Percentiles rank a stretch among this genome's conserved stretches.
These are phyloP conservation scores for Amphibalanus amphitrite DNA, from an alignment of 1,140 invertebrate genomes.

Conservation along the genomic window DNA sequence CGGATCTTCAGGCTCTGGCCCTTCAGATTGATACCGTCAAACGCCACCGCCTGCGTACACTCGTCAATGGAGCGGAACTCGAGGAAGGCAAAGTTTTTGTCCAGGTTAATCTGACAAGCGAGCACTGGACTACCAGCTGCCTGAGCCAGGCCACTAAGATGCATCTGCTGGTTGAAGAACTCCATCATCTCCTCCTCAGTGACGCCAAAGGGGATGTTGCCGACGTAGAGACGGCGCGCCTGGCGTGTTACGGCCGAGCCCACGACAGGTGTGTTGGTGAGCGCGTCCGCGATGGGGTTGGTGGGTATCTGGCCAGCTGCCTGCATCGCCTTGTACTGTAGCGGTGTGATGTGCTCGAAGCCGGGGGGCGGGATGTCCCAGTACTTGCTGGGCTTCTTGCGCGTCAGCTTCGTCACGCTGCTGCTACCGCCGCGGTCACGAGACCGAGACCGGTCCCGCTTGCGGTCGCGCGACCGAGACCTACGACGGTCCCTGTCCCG, in stretches of 20 bases:
- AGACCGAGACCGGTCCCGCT: background rate
- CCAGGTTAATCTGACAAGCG: slow-evolving; percentile 97
- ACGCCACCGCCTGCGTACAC: slow-evolving; percentile 99
- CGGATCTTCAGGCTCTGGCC: slow-evolving; percentile 98
- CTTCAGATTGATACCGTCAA: slow-evolving; percentile 99
- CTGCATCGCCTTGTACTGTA: slow-evolving; percentile 65
- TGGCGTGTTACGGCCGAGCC: slow-evolving; percentile 96
- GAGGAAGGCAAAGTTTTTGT: slow-evolving; percentile 99
- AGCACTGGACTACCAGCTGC: slow-evolving; percentile 97
- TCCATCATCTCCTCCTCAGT: slow-evolving; percentile 99
- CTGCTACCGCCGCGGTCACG: background rate
- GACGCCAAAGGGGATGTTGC: slow-evolving; percentile 99
- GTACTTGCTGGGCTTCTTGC: slow-evolving; percentile 81
- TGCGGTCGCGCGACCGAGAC: background rate
- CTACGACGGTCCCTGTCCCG: background rate
- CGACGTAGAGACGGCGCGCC: slow-evolving; percentile 87
- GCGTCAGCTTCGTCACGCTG: slow-evolving; percentile 16
- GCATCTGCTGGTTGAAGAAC: slow-evolving; percentile 99
- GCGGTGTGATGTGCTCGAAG: slow-evolving; percentile 94
- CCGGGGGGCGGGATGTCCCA: slow-evolving; percentile 98
- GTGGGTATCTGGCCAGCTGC: slow-evolving; percentile 87
- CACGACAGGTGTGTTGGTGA: slow-evolving; percentile 69
- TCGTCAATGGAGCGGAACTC: slow-evolving; percentile 97
- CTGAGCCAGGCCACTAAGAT: slow-evolving; percentile 89
- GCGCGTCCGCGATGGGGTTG: slow-evolving; percentile 72